Conservation (phyloP, 2,888 invertebrate genomes). For the Drosophila birchii region DNA sequence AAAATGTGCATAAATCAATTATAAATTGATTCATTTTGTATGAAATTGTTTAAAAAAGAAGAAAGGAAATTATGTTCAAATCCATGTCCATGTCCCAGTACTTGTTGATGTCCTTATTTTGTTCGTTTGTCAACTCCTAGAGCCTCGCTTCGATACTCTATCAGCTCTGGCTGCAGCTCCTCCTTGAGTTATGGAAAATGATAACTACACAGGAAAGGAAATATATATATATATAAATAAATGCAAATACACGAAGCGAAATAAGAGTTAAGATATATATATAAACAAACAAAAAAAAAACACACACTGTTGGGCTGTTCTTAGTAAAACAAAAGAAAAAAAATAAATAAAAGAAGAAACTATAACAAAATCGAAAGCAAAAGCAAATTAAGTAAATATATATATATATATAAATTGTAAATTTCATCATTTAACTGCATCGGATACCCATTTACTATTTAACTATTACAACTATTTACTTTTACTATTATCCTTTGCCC, state of each 20-base stretch:
- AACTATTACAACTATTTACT: slow-evolving; percentile 2
- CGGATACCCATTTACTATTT: slow-evolving; percentile 15
- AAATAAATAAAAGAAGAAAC: slow-evolving; percentile 55
- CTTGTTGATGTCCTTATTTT: not conserved
- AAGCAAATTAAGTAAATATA: slow-evolving; percentile 35
- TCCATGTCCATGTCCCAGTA: not conserved
- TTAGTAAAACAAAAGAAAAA: slow-evolving; percentile 68
- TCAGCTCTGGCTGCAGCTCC: not conserved
- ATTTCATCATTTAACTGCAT: slow-evolving; percentile 48
- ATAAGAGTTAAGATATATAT: slow-evolving; percentile 34
- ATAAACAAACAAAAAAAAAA: slow-evolving; percentile 21
- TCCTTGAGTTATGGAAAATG: not conserved
- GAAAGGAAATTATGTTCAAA: not conserved
- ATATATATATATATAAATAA: slow-evolving; percentile 28
- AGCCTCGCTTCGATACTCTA: too few species aligned
- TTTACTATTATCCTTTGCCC: not conserved
- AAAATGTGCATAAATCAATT: not conserved
- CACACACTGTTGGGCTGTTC: slow-evolving; percentile 79
- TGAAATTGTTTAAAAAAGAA: not conserved
- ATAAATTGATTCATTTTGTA: not conserved
- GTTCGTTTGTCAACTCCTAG: too few species aligned
- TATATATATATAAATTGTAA: slow-evolving; percentile 49
- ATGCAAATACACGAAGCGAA: slow-evolving; percentile 21
- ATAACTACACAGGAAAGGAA: not conserved
- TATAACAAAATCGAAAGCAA: slow-evolving; percentile 40